A percentile compares a stretch with the other conserved stretches of the same genome.
These are phyloP conservation scores for Myotis daubentonii DNA, from an alignment of 2,797 vertebrate genomes.

Conservation along the genomic window DNA sequence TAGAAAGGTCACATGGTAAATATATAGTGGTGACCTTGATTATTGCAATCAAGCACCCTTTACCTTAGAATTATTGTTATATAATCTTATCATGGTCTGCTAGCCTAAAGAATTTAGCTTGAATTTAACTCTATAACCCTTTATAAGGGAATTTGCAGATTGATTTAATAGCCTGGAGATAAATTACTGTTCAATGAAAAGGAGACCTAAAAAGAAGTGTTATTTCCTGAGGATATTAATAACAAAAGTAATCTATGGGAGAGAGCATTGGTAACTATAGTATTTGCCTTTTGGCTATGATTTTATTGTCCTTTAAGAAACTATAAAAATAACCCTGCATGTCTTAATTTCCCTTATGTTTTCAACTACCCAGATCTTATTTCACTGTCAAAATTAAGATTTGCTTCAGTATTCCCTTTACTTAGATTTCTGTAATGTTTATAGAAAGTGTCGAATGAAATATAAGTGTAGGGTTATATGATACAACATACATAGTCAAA, in stretches of 20 bases:
- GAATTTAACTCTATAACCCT: not conserved
- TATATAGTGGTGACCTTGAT: not conserved
- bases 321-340: slow-evolving; percentile 39
- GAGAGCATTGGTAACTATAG: not conserved
- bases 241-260: not conserved
- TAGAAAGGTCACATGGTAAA: not conserved
- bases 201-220: not conserved
- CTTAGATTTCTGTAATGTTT: slow-evolving; percentile 59
- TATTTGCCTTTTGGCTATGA: not conserved
- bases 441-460: slow-evolving; percentile 43
- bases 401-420: slow-evolving; percentile 46
- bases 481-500: slow-evolving; percentile 13
- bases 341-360: slow-evolving; percentile 46
- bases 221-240: not conserved
- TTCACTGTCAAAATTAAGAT: slow-evolving; percentile 55
- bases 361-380: slow-evolving; percentile 51
- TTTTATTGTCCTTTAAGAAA: slow-evolving; percentile 50
- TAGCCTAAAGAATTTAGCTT: not conserved
- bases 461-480: not conserved
- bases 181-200: slow-evolving; percentile 35
- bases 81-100: not conserved
- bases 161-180: not conserved
- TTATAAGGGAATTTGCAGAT: not conserved
- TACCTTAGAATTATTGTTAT: not conserved
- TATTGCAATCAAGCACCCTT: not conserved